A percentile compares a stretch with the other conserved stretches of the same genome.
Evolutionary conservation across 2,888 invertebrate species (phyloP).

Genomic region (Falcaria lacertinaria): DNA sequence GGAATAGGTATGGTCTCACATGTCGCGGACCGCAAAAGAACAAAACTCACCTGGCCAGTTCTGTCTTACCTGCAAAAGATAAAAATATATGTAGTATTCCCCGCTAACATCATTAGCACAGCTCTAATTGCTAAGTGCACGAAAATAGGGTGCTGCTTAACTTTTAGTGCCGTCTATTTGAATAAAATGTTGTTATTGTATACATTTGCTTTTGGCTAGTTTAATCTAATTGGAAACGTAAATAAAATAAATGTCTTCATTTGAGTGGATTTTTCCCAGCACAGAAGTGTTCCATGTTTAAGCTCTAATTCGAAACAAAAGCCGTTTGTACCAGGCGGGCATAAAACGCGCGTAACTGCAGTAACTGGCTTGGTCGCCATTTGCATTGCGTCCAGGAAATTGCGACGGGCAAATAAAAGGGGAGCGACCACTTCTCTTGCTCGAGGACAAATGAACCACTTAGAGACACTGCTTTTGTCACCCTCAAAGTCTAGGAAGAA

Average conservation of each 20-base stretch:
- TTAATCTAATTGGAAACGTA: too few species aligned
- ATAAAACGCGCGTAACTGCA: constrained; percentile 28
- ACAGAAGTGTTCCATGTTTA: too few species aligned
- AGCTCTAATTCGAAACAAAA: constrained; percentile 9
- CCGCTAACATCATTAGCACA: constrained; percentile 15
- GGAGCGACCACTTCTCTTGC: constrained; percentile 16
- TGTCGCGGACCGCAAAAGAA: constrained; percentile 53
- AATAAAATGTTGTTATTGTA: not conserved
- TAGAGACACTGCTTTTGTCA: constrained; percentile 27
- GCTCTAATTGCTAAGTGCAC: constrained; percentile 4
- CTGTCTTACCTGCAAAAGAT: constrained; percentile 64
- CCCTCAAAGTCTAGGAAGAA: constrained; percentile 3
- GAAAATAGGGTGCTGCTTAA: not conserved
- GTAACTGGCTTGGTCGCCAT: constrained; percentile 28
- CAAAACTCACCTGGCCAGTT: constrained; percentile 56
- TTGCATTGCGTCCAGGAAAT: constrained; percentile 35
- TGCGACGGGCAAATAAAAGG: constrained; percentile 34
- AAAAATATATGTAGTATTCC: constrained; percentile 44
- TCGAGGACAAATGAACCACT: constrained; percentile 37
- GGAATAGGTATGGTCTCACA: constrained; percentile 67
- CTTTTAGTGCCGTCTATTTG: not conserved
- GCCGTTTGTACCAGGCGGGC: constrained; percentile 28
- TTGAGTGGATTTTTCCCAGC: too few species aligned
- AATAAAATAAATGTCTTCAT: too few species aligned
- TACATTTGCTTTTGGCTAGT: not conserved